Evolutionary conservation across 2,888 invertebrate species (phyloP), one percentile per base, ranked within the genome.

Genomic region (Baccha elongata): DNA sequence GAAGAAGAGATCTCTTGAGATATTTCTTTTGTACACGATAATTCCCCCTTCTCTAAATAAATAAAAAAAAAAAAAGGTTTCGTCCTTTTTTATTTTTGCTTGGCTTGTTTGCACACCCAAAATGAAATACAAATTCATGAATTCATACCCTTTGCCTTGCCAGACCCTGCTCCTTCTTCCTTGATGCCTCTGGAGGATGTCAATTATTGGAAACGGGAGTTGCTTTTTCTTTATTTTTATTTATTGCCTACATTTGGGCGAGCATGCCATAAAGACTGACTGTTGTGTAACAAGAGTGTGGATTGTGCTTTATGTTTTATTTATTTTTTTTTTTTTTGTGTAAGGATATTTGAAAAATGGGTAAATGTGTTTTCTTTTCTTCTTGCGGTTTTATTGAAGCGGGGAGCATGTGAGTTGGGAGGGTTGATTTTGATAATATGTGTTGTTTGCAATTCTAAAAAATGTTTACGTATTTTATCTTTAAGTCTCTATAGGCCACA

Each of bases 211-310:
- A 76, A 71, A 72, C 60, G 60, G 65, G 71, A 79, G 67, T 60
- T 62, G 50, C 50, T 67, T 48, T 65, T 60, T 64, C 11, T 65
- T 50, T 64, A 35, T 37, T 26, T 50, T 75, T 60, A 75, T 81
- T 81, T 76, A 81, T 81, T 76, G 71, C 76, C 81, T 76, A 81
- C 81, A 81, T 81, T 58, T 58, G 76, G 71, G 71, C 58, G 64
- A 71, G 71, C 67, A 67, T 48, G 53, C 32, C 60, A 60, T 44
- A 44, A 44, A 60, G 71, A 40, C 69, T 75, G 5, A 4, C n/a
- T n/a, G 44, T 50, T 52, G 52, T 62, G 62, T 68, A 60, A 73
- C 79, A 79, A 62, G 76, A 73, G 69, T 73, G 65, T 29, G 60
- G 78, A 68, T 68, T 62, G 53, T 55, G 50, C 53, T 40, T 44